These are phyloP conservation scores for Brachyptera putata DNA, from an alignment of 2,888 invertebrate genomes.

Conservation along the genomic window DNA sequence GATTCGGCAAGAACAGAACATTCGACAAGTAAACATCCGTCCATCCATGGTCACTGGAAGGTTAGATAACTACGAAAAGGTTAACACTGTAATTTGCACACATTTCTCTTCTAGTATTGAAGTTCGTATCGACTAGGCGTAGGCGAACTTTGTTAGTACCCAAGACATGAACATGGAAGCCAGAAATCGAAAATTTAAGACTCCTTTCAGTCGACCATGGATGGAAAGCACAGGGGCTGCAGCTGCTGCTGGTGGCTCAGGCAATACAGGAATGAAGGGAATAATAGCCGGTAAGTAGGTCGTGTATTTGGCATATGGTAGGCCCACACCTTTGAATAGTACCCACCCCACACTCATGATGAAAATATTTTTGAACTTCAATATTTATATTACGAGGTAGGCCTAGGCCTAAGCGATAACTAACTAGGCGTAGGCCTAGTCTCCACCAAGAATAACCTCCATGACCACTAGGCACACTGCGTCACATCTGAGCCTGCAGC, in stretches of 20 bases:
- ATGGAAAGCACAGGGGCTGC: slow-evolving; percentile 41
- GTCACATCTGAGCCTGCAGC: no score
- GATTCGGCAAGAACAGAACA: slow-evolving; percentile 19
- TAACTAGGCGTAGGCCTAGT: no score
- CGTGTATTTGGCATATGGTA: slow-evolving; percentile 27
- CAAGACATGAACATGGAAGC: slow-evolving; percentile 75
- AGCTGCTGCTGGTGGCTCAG: slow-evolving; percentile 45
- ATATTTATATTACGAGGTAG: no score
- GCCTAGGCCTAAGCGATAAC: no score
- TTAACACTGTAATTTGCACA: background rate
- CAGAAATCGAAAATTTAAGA: slow-evolving; percentile 48
- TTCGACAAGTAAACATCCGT: no score
- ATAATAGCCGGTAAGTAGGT: slow-evolving; percentile 77
- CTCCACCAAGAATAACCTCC: no score
- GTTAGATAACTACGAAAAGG: background rate
- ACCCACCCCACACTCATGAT: no score
- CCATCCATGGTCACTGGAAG: slow-evolving; percentile 18
- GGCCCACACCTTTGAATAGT: no score
- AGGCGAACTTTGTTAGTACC: no score
- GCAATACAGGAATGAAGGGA: slow-evolving; percentile 75
- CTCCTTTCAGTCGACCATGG: slow-evolving; percentile 40
- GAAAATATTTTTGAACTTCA: no score
- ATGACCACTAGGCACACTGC: no score
- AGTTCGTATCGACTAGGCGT: background rate
- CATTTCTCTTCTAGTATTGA: no score